These are phyloP conservation scores for Danio jaintianensis DNA, from an alignment of 2,797 vertebrate genomes.

Conservation along the genomic window DNA sequence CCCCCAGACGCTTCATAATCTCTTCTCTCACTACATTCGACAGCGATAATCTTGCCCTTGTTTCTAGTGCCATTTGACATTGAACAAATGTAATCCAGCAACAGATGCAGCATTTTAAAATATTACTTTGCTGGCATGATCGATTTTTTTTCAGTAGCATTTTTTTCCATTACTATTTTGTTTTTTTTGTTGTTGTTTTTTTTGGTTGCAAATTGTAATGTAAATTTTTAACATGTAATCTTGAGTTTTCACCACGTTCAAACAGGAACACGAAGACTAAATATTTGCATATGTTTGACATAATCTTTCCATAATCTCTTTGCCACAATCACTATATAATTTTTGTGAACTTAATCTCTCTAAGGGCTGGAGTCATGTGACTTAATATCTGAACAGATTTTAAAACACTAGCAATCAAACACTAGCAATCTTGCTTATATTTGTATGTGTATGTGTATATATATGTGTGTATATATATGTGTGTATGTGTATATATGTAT, in stretches of 20 bases:
- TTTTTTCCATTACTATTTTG: neutral
- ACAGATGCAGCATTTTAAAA: neutral
- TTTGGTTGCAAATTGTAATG: neutral
- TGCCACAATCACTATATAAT: neutral
- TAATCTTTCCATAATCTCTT: conserved; percentile 10
- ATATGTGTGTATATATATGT: too few relatives aligned
- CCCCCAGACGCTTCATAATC: neutral
- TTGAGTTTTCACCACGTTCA: neutral
- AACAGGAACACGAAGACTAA: neutral
- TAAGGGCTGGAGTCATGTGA: too few relatives aligned
- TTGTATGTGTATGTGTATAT: too few relatives aligned
- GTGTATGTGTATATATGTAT: too few relatives aligned
- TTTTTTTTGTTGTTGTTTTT: neutral
- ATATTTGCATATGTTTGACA: conserved; percentile 4
- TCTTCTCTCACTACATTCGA: neutral
- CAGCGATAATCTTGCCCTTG: neutral
- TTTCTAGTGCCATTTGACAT: conserved; percentile 9
- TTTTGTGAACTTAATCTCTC: neutral
- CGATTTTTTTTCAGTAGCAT: neutral
- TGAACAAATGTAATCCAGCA: conserved; percentile 1
- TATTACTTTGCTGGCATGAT: neutral
- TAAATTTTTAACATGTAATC: neutral
- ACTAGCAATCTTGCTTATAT: too few relatives aligned
- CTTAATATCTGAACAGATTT: too few relatives aligned
- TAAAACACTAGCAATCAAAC: too few relatives aligned